Evolutionary conservation across 2,113 vertebrate genomes (phyloP), one percentile per base, ranked within the genome.

Genomic region (Orientallactaga bullata): DNA sequence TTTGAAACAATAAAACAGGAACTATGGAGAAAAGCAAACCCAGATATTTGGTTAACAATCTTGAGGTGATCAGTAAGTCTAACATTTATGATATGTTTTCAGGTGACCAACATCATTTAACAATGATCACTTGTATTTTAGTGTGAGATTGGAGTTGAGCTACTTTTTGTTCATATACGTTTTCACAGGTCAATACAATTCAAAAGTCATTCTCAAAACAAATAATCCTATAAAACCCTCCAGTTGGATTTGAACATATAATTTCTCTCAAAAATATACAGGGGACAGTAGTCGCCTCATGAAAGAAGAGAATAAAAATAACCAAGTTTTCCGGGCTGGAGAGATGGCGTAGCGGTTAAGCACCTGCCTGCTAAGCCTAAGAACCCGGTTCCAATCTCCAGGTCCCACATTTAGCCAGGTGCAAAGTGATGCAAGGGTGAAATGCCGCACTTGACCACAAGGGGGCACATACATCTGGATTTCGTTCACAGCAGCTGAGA

Each of bases 11-110:
- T 42, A 90, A 58, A 85, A 92, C 7, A 60, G 24, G 73, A 30
- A 71, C 79, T 12, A 51, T 8, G 32, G 0, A 92, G 26, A 30
- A 65, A 91, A 95, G 0, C 30, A 42, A 85, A 96, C 61, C 13
- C 68, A 63, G 61, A 80, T 76, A 94, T 78, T 96, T 85, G n/a
- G 90, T 61, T 63, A 47, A 42, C 11, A 86, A 47, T 13, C 58
- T 21, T 63, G 7, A 55, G 15, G 8, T 32, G 26, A 42, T 35
- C 58, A 58, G 7, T 32, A 69, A 91, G 63, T 72, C 7, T 68
- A 58, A 63, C 8, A 61, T 23, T 21, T 92, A 58, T 66, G 60
- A 23, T 79, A 71, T 78, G n/a, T 72, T 71, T 68, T 51, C 35
- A 83, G 42, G 26, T 86, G 11, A 85, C 17, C 77, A 20, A 20